Evolutionary conservation across 2,888 invertebrate genomes (phyloP).

Genomic region (Meta bourneti): DNA sequence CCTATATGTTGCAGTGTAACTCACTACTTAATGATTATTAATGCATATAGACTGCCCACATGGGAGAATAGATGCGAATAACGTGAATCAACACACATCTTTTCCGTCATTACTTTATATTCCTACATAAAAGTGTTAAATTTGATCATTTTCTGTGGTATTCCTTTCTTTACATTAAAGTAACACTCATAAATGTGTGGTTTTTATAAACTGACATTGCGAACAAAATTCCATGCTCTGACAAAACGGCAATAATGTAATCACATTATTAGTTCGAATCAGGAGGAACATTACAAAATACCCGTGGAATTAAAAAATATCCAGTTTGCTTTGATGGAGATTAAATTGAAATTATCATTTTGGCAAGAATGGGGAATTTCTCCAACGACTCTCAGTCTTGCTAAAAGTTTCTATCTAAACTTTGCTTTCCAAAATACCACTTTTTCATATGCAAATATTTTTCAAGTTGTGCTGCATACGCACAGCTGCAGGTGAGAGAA

Average conservation of each 20-base stretch:
- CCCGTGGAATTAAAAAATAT: background rate
- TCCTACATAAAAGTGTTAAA: too few species aligned
- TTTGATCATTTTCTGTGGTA: too few species aligned
- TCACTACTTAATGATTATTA: too few species aligned
- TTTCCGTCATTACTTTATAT: too few species aligned
- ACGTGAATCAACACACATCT: too few species aligned
- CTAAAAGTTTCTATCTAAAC: background rate
- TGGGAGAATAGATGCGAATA: too few species aligned
- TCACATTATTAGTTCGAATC: background rate
- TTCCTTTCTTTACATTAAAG: background rate
- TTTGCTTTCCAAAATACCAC: conserved; percentile 10
- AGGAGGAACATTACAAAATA: background rate
- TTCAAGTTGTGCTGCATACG: conserved; percentile 20
- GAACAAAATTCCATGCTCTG: background rate
- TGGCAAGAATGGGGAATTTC: background rate
- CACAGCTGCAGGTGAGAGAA: conserved; percentile 63
- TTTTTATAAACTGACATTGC: background rate
- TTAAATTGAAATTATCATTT: conserved; percentile 18
- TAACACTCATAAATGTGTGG: background rate
- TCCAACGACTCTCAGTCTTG: background rate
- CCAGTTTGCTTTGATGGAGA: background rate
- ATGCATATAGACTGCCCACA: too few species aligned
- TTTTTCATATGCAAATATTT: conserved; percentile 70
- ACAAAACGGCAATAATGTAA: too few species aligned
- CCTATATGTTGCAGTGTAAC: too few species aligned